These are phyloP conservation scores for Rhincodon typus DNA, from an alignment of 2,797 vertebrate genomes.

Conservation along the genomic window DNA sequence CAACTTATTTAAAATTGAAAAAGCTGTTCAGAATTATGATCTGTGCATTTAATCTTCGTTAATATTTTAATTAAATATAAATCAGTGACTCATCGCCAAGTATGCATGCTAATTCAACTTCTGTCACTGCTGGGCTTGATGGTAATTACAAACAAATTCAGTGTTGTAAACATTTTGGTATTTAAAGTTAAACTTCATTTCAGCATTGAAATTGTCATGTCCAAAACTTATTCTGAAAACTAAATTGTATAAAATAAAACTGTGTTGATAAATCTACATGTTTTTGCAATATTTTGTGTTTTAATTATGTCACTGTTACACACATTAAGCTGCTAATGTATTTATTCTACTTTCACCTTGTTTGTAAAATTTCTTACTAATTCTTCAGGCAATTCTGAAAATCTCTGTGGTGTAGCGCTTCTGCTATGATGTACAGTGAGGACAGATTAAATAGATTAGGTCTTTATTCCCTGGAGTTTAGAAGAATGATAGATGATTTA, in stretches of 20 bases:
- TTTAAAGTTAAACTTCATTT: neutral
- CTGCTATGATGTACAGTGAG: neutral
- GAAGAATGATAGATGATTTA: neutral
- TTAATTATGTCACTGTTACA: neutral
- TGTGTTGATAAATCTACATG: neutral
- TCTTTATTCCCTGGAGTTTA: neutral
- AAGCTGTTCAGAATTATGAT: neutral
- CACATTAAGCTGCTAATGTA: neutral
- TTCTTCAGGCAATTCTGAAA: neutral
- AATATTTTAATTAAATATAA: neutral
- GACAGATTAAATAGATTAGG: neutral
- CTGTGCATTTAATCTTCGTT: neutral
- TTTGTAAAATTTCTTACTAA: neutral
- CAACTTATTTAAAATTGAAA: neutral
- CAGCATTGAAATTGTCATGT: neutral
- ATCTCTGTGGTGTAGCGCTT: neutral
- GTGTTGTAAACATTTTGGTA: neutral
- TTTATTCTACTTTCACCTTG: neutral
- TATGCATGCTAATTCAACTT: neutral
- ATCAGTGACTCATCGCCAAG: neutral
- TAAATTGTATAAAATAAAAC: neutral
- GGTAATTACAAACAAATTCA: neutral
- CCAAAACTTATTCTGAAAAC: neutral
- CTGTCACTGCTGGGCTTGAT: neutral
- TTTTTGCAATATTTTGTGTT: neutral